Evolutionary conservation across 2,888 invertebrate species (phyloP), one percentile per base, ranked within the genome.

Genomic region (Iphiclides podalirius): DNA sequence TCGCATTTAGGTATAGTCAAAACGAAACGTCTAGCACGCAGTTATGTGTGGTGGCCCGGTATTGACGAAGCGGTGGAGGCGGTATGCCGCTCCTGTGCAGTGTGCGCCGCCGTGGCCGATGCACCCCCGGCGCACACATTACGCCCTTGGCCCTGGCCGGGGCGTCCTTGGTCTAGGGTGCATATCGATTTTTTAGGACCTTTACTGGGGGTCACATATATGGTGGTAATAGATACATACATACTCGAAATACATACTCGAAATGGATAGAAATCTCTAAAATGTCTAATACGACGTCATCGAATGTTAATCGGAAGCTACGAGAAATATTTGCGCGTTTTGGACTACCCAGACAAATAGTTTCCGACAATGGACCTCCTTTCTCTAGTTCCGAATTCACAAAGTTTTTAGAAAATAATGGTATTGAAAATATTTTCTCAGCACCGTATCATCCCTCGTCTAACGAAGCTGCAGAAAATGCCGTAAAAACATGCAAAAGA

Each of bases 1-100:
- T n/a, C n/a, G n/a, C n/a, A n/a, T n/a, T n/a, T n/a, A n/a, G 60
- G 61, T 0, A 57, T 61, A 4, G 56, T 60, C 0, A 59, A 59
- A 42, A 60, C 47, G 33, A 66, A 63, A 40, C 11, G 9, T 1
- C 6, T 57, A 4, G 59, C 60, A 0, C 26, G 60, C 0, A 56
- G 58, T 28, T 52, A 53, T 13, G 53, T 60, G 8, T 60, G 59
- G 60, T 59, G 61, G 59, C 55, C 60, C 0, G 45, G 47, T 46
- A 17, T 52, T 12, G 53, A 57, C 38, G 52, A 46, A 17, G 56
- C 49, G 13, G 47, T 53, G 12, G 50, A 56, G 31, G 39, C 16
- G 31, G 7, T 15, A 26, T 52, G 52, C 38, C 53, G 48, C 26
- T 38, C 28, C 20, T 54, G 54, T 28, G 38, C 7, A 3, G 26